Base-by-base conservation (phyloP, 1,140 invertebrate species). In the Penaeus japonicus region DNA sequence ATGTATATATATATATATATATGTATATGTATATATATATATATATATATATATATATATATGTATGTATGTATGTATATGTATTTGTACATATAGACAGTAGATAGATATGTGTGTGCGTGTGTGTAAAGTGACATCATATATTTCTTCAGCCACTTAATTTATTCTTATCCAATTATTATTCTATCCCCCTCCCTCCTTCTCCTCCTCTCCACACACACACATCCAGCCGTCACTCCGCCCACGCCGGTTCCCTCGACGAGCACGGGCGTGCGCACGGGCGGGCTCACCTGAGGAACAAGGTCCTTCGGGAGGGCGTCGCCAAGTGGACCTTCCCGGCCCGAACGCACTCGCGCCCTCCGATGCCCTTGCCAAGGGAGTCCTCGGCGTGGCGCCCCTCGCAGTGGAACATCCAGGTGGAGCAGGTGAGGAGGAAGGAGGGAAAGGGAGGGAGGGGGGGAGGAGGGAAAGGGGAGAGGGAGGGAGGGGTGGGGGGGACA, bases 251-350 rank as follows among this genome's bases (percentile, higher is more conserved):
- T 32, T 27, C 20, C 39, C 35, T 59, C 18, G 84, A 86, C 54
- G 47, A 39, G 22, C n/a, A 24, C 17, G 59, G 77, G 54, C 30
- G 84, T 12, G 30, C 73, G 27, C 53, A 57, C 12, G 84, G 75
- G 2, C 84, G 70, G 5, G 84, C 55, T 27, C 75, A 54, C 30
- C 75, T 62, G 27, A 75, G 22, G 84, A 39, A 57, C 22, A 15
- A 47, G 22, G 84, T 78, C 55, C 59, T 86, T 0, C 54, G 70
- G 27, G 84, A 86, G 55, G 84, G 84, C 35, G 84, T 86, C 75
- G 30, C 77, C 1, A 54, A 55, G 10, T 86, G 84, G 84, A 86
- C 75, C 32, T 86, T 86, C 35, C 84, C 84, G 30, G 32, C 84
- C 75, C 55, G 84, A 20, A 35, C 53, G 15, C 77, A 55, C 4